Percentiles rank a stretch among this genome's conserved stretches.
These are phyloP conservation scores for Corynorhinus townsendii DNA, from an alignment of 2,113 vertebrate genomes.

Conservation along the genomic window DNA sequence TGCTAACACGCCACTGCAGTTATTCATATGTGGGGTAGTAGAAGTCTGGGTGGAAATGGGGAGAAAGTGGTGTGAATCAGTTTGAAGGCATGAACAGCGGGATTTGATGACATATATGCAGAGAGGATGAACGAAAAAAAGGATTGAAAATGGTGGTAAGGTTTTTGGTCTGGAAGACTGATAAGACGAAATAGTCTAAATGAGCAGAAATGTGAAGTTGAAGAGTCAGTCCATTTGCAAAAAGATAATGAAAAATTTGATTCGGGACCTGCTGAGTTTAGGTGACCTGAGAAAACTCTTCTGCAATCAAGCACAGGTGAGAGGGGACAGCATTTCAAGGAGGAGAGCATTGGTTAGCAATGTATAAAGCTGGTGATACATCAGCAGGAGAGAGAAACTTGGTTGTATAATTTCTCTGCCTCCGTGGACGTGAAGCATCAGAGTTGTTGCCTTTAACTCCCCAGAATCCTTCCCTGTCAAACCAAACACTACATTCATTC, in stretches of 20 bases:
- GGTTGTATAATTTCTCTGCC: not conserved
- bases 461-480: not conserved
- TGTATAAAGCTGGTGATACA: not conserved
- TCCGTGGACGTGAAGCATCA: not conserved
- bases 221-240: not conserved
- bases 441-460: not conserved
- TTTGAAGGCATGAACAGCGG: not conserved
- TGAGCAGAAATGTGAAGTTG: not conserved
- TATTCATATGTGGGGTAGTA: not conserved
- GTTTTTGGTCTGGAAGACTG: not conserved
- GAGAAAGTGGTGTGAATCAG: not conserved
- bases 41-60: not conserved
- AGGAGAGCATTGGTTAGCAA: not conserved
- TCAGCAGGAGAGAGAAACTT: not conserved
- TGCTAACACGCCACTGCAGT: not conserved
- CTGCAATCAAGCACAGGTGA: not conserved
- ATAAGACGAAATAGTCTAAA: not conserved
- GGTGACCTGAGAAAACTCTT: not conserved
- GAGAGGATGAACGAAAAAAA: not conserved
- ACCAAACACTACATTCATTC: not conserved
- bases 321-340: not conserved
- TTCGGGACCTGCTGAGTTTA: not conserved
- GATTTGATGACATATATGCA: not conserved
- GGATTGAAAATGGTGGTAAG: not conserved
- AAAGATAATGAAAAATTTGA: not conserved